Conservation (phyloP, 37 sponge, comb jelly and placozoan genomes). For the Spongilla lacustris region DNA sequence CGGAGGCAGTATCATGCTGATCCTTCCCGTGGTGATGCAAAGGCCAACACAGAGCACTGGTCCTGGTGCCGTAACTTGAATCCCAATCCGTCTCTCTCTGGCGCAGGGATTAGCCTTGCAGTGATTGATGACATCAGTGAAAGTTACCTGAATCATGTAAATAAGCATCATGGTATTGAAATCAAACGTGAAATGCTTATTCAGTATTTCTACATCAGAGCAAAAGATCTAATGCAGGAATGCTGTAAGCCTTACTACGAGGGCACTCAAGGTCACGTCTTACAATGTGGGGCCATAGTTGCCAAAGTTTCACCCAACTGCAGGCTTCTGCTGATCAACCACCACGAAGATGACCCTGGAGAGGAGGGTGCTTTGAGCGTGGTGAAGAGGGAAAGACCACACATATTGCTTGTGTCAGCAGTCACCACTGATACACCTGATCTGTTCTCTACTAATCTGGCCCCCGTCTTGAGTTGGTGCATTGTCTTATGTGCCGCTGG, state of each 20-base stretch:
- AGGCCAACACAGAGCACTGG: neutral
- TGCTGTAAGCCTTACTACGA: neutral
- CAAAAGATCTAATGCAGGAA: neutral
- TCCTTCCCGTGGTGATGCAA: neutral
- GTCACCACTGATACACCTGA: neutral
- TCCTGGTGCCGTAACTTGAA: neutral
- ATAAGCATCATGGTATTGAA: neutral
- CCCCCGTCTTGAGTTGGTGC: neutral
- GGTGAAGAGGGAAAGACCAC: neutral
- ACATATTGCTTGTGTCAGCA: neutral
- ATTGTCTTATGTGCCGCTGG: slow-evolving; percentile 11
- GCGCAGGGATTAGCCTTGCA: neutral
- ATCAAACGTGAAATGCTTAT: neutral
- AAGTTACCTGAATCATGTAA: neutral
- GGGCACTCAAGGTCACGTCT: neutral
- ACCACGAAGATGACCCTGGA: neutral
- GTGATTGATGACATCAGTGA: neutral
- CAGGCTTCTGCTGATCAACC: neutral
- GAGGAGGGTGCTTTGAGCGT: neutral
- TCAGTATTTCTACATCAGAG: neutral
- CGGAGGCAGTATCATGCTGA: neutral
- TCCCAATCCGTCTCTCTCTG: neutral
- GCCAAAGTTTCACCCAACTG: neutral
- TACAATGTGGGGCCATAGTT: neutral
- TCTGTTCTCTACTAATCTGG: neutral